These are phyloP conservation scores for Calosoma granatense DNA, from an alignment of 1,140 invertebrate genomes.

Conservation along the genomic window DNA sequence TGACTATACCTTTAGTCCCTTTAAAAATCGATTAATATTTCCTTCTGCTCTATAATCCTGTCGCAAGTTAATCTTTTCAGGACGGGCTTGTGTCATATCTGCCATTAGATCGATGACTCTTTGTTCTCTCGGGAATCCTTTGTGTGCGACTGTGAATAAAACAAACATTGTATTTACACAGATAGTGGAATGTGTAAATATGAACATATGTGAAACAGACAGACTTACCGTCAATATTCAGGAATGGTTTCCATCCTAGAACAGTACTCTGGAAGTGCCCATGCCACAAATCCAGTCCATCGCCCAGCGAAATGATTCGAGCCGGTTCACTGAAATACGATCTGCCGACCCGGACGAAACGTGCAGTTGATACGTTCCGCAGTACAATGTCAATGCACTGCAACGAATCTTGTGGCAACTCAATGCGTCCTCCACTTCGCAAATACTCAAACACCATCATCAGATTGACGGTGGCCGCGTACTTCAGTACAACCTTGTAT, in stretches of 20 bases:
- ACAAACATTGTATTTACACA: too few species aligned
- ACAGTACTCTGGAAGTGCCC: slow-evolving; percentile 66
- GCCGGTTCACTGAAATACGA: slow-evolving; percentile 33
- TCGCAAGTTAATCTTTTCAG: slow-evolving; percentile 19
- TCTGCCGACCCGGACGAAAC: slow-evolving; percentile 33
- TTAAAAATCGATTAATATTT: slow-evolving; percentile 20
- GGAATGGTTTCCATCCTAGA: slow-evolving; percentile 55
- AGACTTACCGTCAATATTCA: slow-evolving; percentile 70
- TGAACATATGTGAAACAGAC: slow-evolving; percentile 44
- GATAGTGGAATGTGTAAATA: too few species aligned
- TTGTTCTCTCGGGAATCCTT: slow-evolving; percentile 49
- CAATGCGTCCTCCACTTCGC: slow-evolving; percentile 13
- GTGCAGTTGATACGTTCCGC: slow-evolving; percentile 42
- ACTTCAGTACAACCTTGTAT: slow-evolving; percentile 49
- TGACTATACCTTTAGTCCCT: slow-evolving; percentile 22
- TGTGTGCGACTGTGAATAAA: slow-evolving; percentile 47
- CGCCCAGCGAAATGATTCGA: slow-evolving; percentile 34
- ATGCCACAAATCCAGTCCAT: slow-evolving; percentile 57
- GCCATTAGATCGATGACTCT: slow-evolving; percentile 34
- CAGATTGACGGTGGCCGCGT: slow-evolving; percentile 31
- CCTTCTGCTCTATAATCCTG: slow-evolving; percentile 13
- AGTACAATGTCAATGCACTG: slow-evolving; percentile 79
- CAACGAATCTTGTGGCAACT: slow-evolving; percentile 50
- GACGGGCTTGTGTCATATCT: slow-evolving; percentile 16
- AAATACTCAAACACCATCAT: slow-evolving; percentile 11